Evolutionary conservation across 2,797 vertebrate species (phyloP).

Genomic region (Falco columbarius): DNA sequence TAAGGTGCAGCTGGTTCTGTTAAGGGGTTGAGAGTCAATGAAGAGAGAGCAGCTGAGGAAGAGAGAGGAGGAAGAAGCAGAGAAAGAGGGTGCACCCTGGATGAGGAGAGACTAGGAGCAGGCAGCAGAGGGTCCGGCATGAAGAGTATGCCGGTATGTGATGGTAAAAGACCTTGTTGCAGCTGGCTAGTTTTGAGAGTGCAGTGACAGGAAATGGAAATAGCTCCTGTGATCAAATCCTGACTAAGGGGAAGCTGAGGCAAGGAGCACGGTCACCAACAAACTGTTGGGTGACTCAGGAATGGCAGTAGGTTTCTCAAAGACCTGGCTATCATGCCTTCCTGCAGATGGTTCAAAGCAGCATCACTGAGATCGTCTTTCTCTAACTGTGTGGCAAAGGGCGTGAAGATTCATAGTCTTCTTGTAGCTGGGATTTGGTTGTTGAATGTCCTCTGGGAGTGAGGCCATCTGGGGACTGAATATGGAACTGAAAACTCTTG

Average conservation of each 20-base stretch:
- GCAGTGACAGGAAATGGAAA: not conserved
- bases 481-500: not conserved
- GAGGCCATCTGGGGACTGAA: not conserved
- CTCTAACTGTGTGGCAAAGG: not conserved
- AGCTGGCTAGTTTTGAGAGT: no score
- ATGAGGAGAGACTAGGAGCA: no score
- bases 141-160: no score
- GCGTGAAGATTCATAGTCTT: not conserved
- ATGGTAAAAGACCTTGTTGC: no score
- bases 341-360: not conserved
- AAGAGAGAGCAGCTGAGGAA: no score
- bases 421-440: not conserved
- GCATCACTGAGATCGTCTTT: not conserved
- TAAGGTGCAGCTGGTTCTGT: no score
- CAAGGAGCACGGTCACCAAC: not conserved
- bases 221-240: not conserved
- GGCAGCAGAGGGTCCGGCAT: no score
- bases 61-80: no score
- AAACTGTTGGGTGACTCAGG: not conserved
- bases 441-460: not conserved
- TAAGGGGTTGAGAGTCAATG: no score
- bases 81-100: no score
- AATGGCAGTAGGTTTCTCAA: not conserved
- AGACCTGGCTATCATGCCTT: not conserved
- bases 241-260: not conserved